Evolutionary conservation across 2,797 vertebrate species (phyloP).

Genomic region (Gymnopithys bicolor): DNA sequence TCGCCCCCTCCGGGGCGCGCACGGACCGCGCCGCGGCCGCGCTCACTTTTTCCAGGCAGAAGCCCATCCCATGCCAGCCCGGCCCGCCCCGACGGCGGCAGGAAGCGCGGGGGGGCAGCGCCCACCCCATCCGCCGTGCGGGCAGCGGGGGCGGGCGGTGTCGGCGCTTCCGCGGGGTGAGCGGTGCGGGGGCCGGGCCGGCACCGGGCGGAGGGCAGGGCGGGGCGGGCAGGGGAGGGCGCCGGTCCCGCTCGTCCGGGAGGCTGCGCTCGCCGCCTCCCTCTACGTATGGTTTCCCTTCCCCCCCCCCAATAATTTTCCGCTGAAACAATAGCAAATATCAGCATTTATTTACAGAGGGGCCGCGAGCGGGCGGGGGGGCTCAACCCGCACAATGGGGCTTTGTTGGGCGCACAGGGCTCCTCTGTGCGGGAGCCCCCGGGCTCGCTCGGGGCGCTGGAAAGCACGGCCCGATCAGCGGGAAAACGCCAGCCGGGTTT

Average conservation of each 20-base stretch:
- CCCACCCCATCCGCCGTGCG: conserved; percentile 37
- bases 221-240: not conserved
- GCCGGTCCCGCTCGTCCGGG: not conserved
- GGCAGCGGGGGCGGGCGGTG: not conserved
- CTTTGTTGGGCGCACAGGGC: conserved; percentile 34
- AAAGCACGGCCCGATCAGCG: fast-evolving
- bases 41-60: not conserved
- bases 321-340: conserved; percentile 16
- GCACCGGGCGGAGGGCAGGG: not conserved
- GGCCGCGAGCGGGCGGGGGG: not conserved
- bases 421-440: not conserved
- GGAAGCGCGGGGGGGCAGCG: conserved; percentile 18
- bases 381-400: not conserved
- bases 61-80: not conserved
- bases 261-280: not conserved
- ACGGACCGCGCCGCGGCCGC: not conserved
- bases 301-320: not conserved
- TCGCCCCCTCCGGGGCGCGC: too few species aligned
- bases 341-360: not conserved
- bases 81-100: not conserved
- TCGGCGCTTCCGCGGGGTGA: conserved; percentile 30
- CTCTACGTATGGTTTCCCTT: too few species aligned
- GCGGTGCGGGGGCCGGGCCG: not conserved
- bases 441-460: not conserved
- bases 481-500: not conserved